Conservation (phyloP, 2,113 vertebrate species). For the Podocnemis expansa region DNA sequence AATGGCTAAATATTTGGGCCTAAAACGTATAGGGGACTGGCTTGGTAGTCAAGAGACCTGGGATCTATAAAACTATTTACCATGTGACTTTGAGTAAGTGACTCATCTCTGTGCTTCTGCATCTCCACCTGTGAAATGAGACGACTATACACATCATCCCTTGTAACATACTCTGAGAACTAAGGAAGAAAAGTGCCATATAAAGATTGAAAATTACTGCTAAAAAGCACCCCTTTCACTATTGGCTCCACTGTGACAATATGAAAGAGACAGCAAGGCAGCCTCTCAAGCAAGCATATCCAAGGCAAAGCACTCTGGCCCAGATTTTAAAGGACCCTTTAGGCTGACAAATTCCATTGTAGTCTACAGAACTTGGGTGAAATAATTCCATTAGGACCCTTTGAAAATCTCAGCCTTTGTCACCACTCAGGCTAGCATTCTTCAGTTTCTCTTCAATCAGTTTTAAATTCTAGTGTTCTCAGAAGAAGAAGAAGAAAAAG, state of each 20-base stretch:
- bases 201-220: neutral
- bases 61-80: neutral
- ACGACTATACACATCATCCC: neutral
- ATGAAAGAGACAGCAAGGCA: neutral
- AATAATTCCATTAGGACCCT: neutral
- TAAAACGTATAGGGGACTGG: neutral
- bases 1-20: neutral
- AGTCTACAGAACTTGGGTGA: neutral
- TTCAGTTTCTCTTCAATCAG: neutral
- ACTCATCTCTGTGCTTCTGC: neutral
- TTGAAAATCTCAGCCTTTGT: neutral
- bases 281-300: neutral
- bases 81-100: neutral
- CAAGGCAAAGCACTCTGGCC: neutral
- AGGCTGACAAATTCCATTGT: neutral
- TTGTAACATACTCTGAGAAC: neutral
- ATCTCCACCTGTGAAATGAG: neutral
- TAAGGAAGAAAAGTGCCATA: neutral
- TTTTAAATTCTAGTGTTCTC: neutral
- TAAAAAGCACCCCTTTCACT: rapidly evolving
- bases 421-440: neutral
- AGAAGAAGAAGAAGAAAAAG: neutral
- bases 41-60: neutral
- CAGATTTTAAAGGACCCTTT: neutral
- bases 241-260: neutral